These are phyloP conservation scores for Panorpa germanica DNA, from an alignment of 2,888 invertebrate genomes.

Conservation along the genomic window DNA sequence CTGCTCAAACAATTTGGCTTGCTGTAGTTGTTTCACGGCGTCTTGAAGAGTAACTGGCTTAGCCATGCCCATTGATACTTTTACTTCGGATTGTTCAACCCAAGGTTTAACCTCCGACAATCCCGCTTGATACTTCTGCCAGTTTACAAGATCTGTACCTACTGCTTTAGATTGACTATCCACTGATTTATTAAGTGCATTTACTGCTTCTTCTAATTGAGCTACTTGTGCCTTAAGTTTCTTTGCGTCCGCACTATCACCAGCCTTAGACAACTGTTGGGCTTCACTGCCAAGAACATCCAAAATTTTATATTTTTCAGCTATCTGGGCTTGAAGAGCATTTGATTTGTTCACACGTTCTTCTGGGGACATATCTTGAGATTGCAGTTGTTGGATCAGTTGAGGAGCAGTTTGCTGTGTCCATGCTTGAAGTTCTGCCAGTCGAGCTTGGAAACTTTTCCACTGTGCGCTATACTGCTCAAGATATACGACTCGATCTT, in stretches of 20 bases:
- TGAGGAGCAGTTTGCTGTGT: slow-evolving; percentile 60
- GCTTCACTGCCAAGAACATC: slow-evolving; percentile 60
- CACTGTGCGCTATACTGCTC: slow-evolving; percentile 68
- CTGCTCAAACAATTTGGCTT: slow-evolving; percentile 49
- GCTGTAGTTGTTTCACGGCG: slow-evolving; percentile 57
- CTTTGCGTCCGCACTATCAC: slow-evolving; percentile 49
- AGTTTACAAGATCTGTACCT: slow-evolving; percentile 59
- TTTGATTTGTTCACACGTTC: slow-evolving; percentile 61
- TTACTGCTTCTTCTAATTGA: slow-evolving; percentile 54
- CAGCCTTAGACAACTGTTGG: slow-evolving; percentile 45
- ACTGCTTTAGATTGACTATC: slow-evolving; percentile 58
- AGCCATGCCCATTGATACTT: slow-evolving; percentile 45
- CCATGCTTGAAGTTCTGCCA: slow-evolving; percentile 65
- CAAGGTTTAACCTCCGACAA: slow-evolving; percentile 70
- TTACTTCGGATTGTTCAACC: slow-evolving; percentile 75
- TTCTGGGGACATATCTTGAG: slow-evolving; percentile 64
- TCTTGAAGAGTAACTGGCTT: slow-evolving; percentile 66
- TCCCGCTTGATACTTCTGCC: slow-evolving; percentile 68
- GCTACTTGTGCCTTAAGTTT: slow-evolving; percentile 57
- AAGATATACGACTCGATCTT: slow-evolving; percentile 58
- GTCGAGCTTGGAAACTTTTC: slow-evolving; percentile 55
- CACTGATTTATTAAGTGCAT: slow-evolving; percentile 54
- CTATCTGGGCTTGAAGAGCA: slow-evolving; percentile 52
- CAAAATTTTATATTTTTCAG: slow-evolving; percentile 53
- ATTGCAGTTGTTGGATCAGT: slow-evolving; percentile 50